Percentiles rank a stretch among this genome's conserved stretches.
Conservation (phyloP, 2,113 vertebrate species). For the Neotragus moschatus region DNA sequence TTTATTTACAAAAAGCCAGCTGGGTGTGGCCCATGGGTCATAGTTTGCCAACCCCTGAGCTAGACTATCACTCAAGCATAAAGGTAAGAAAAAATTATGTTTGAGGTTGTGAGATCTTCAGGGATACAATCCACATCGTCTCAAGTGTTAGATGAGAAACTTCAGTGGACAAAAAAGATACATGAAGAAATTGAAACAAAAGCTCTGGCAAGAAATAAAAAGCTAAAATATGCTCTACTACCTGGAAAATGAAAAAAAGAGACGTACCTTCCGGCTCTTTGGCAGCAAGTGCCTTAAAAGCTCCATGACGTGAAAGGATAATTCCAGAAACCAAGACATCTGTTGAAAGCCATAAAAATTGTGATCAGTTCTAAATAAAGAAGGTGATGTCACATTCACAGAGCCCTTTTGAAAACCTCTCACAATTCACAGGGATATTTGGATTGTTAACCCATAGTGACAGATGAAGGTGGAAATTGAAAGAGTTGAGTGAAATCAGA, state of each 20-base stretch:
- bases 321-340: slow-evolving; percentile 74
- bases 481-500: background rate
- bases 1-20: background rate
- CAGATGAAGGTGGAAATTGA: slow-evolving; percentile 34
- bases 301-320: slow-evolving; percentile 66
- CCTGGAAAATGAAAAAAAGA: slow-evolving; percentile 59
- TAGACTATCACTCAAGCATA: background rate
- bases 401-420: slow-evolving; percentile 63
- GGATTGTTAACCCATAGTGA: slow-evolving; percentile 36
- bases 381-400: slow-evolving; percentile 69
- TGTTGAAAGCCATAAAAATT: slow-evolving; percentile 71
- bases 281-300: slow-evolving; percentile 48
- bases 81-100: slow-evolving; percentile 3
- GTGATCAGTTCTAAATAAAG: slow-evolving; percentile 69
- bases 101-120: background rate
- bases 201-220: slow-evolving; percentile 49
- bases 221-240: slow-evolving; percentile 59
- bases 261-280: slow-evolving; percentile 52
- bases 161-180: slow-evolving; percentile 34
- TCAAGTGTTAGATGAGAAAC: background rate
- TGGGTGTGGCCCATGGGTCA: background rate
- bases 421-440: slow-evolving; percentile 44
- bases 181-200: slow-evolving; percentile 38
- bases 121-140: background rate
- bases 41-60: background rate